A percentile compares a stretch with the other conserved stretches of the same genome.
Evolutionary conservation across 2,888 invertebrate species (phyloP).

Genomic region (Pollenia amentaria): DNA sequence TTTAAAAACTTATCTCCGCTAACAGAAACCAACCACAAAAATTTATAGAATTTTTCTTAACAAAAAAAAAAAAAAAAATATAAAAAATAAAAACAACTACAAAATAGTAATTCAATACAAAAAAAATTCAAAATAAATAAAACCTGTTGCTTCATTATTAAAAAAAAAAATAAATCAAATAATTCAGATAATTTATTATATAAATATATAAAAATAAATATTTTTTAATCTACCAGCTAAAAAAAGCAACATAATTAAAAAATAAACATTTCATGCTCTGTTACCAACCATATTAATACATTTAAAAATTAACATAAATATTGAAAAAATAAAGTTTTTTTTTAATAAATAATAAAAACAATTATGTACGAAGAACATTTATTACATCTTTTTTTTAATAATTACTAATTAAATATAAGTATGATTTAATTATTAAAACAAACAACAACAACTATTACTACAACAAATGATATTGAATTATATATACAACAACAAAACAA

Average conservation of each 20-base stretch:
- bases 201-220: conserved; percentile 43
- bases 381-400: conserved; percentile 51
- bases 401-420: conserved; percentile 70
- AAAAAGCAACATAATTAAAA: conserved; percentile 31
- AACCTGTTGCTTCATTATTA: conserved; percentile 70
- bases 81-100: conserved; percentile 13
- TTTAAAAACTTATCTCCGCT: conserved; percentile 34
- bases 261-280: conserved; percentile 58
- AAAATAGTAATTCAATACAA: conserved; percentile 41
- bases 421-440: conserved; percentile 67
- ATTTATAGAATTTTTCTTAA: conserved; percentile 64
- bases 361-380: conserved; percentile 57
- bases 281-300: conserved; percentile 63
- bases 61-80: neutral
- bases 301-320: conserved; percentile 29
- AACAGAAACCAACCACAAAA: conserved; percentile 27
- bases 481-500: conserved; percentile 70
- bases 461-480: conserved; percentile 72
- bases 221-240: conserved; percentile 55
- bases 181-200: conserved; percentile 50
- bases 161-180: conserved; percentile 39
- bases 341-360: conserved; percentile 5
- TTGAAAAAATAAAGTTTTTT: conserved; percentile 34
- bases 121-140: conserved; percentile 29
- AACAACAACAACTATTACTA: conserved; percentile 67